Conservation (phyloP, 2,888 invertebrate species). For the Helleia helle region DNA sequence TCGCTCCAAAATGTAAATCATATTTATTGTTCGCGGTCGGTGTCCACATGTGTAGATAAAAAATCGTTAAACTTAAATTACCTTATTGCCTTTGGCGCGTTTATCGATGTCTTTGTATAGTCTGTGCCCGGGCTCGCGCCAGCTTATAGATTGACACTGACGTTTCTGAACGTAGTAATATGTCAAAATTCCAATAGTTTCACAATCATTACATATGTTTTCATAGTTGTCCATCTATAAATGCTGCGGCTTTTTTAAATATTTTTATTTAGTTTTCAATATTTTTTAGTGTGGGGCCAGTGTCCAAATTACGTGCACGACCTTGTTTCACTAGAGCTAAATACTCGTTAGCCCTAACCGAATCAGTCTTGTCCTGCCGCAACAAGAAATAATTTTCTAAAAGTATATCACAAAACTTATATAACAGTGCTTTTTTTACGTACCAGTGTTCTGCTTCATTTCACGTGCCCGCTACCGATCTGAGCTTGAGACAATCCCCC, state of each 20-base stretch:
- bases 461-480: constrained; percentile 26
- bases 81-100: constrained; percentile 14
- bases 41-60: neutral
- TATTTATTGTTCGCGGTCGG: neutral
- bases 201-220: neutral
- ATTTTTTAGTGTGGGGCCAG: constrained; percentile 13
- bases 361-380: constrained; percentile 37
- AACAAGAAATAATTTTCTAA: constrained; percentile 38
- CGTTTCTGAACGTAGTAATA: constrained; percentile 2
- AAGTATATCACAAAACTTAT: constrained; percentile 43
- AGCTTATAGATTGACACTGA: constrained; percentile 20
- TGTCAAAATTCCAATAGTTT: constrained; percentile 1
- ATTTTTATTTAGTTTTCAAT: constrained; percentile 1
- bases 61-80: neutral
- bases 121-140: constrained; percentile 29
- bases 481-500: constrained; percentile 10
- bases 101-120: constrained; percentile 12
- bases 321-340: constrained; percentile 12
- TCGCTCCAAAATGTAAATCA: constrained; percentile 17
- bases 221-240: constrained; percentile 4
- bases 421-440: constrained; percentile 38
- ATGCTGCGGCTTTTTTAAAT: constrained; percentile 10
- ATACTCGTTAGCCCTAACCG: constrained; percentile 17
- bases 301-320: constrained; percentile 20
- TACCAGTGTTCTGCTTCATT: constrained; percentile 55